phyloP scores from a whole-genome alignment of 2,888 invertebrate genomes.

The Dermolepida albohirtum region DNA sequence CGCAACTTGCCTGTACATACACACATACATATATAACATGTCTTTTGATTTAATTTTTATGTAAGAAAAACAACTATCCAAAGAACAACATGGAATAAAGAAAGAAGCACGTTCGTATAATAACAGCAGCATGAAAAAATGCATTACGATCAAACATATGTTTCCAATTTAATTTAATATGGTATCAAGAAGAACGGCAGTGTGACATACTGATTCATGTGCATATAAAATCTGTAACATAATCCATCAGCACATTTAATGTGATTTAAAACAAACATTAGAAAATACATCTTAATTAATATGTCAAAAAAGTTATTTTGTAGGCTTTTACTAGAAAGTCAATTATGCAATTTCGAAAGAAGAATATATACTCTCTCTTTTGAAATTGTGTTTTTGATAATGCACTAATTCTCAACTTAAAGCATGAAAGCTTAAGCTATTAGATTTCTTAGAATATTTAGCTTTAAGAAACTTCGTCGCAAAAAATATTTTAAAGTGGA shows the following conservation, averaged over 20 bases:
- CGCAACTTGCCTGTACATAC: too few species aligned
- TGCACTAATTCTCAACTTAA: too few species aligned
- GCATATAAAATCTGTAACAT: conserved; percentile 31
- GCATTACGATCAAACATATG: conserved; percentile 23
- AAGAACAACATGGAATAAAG: background rate
- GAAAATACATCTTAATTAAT: background rate
- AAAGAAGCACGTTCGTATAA: background rate
- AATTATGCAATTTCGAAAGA: background rate
- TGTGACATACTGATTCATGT: background rate
- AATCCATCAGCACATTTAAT: conserved; percentile 28
- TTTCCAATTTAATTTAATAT: conserved; percentile 28
- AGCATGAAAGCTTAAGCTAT: too few species aligned
- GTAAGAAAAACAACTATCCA: conserved; percentile 7
- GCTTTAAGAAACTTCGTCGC: too few species aligned
- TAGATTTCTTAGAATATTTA: too few species aligned
- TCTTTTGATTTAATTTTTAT: background rate
- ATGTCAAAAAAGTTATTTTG: conserved; percentile 1
- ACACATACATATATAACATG: too few species aligned
- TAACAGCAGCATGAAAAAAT: background rate
- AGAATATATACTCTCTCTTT: too few species aligned
- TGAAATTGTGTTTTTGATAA: too few species aligned
- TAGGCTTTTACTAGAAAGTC: background rate
- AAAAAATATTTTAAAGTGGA: too few species aligned
- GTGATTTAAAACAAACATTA: conserved; percentile 8
- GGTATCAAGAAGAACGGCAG: background rate